phyloP scores from a whole-genome alignment of 1,140 invertebrate species.

The Drosophila hydei region DNA sequence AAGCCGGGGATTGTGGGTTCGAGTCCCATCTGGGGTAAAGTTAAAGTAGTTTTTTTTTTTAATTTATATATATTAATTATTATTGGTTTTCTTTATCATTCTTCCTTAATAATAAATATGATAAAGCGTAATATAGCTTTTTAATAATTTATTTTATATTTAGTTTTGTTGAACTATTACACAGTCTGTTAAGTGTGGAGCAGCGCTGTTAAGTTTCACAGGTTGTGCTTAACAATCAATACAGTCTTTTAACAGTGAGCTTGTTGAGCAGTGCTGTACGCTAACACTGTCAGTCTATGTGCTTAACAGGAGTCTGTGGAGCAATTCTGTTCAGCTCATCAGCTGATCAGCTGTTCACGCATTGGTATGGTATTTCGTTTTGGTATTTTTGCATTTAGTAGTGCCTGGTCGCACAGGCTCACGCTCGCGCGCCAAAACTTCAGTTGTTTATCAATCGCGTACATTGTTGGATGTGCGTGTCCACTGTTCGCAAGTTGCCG shows the following conservation, averaged over 20 bases:
- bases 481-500: conserved; percentile 30
- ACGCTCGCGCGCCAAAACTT: conserved; percentile 44
- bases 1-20: conserved; percentile 77
- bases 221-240: neutral
- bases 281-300: too few species aligned
- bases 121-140: neutral
- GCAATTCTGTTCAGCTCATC: neutral
- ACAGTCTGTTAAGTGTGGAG: conserved; percentile 11
- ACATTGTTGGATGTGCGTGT: conserved; percentile 36
- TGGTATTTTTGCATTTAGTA: conserved; percentile 18
- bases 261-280: too few species aligned
- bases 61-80: neutral
- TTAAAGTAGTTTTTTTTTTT: neutral
- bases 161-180: neutral
- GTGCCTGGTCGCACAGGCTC: conserved; percentile 26
- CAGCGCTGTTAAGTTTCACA: conserved; percentile 5
- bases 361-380: neutral
- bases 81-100: neutral
- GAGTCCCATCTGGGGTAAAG: conserved; percentile 62
- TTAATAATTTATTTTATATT: neutral
- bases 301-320: too few species aligned
- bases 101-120: neutral
- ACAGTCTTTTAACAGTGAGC: too few species aligned
- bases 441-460: conserved; percentile 53
- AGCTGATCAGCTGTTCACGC: conserved; percentile 14